Evolutionary conservation across 2,888 invertebrate species (phyloP).

Genomic region (Nysson spinosus): DNA sequence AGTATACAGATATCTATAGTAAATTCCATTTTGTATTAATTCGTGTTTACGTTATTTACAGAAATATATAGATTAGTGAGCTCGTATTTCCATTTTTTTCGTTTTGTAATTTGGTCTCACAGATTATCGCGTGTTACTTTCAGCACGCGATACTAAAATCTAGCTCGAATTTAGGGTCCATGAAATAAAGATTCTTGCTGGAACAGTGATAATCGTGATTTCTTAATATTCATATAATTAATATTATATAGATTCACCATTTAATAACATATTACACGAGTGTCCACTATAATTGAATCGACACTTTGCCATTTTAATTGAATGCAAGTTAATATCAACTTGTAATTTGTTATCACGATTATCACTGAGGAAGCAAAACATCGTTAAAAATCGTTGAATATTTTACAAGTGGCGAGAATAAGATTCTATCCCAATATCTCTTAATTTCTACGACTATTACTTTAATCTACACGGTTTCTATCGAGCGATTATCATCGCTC

Average conservation of each 20-base stretch:
- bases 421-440: background rate
- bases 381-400: slow-evolving; percentile 1
- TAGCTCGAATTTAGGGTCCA: slow-evolving; percentile 18
- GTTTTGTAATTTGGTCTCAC: slow-evolving; percentile 56
- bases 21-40: slow-evolving; percentile 64
- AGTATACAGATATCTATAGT: slow-evolving; percentile 68
- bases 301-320: too few species aligned
- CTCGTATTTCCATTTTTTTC: slow-evolving; percentile 34
- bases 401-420: background rate
- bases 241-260: too few species aligned
- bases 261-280: too few species aligned
- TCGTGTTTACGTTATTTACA: slow-evolving; percentile 62
- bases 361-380: slow-evolving; percentile 7
- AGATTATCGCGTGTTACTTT: slow-evolving; percentile 41
- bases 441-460: too few species aligned
- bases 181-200: slow-evolving; percentile 20
- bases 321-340: too few species aligned
- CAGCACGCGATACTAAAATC: slow-evolving; percentile 36
- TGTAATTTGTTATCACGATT: slow-evolving; percentile 10
- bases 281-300: too few species aligned
- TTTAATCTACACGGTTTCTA: too few species aligned
- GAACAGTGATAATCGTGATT: slow-evolving; percentile 4
- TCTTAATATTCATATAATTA: background rate
- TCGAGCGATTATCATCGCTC: too few species aligned
- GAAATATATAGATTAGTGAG: slow-evolving; percentile 59